A percentile compares a stretch with the other conserved stretches of the same genome.
phyloP scores from a whole-genome alignment of 2,113 vertebrate genomes.

The Brachypteracias leptosomus region DNA sequence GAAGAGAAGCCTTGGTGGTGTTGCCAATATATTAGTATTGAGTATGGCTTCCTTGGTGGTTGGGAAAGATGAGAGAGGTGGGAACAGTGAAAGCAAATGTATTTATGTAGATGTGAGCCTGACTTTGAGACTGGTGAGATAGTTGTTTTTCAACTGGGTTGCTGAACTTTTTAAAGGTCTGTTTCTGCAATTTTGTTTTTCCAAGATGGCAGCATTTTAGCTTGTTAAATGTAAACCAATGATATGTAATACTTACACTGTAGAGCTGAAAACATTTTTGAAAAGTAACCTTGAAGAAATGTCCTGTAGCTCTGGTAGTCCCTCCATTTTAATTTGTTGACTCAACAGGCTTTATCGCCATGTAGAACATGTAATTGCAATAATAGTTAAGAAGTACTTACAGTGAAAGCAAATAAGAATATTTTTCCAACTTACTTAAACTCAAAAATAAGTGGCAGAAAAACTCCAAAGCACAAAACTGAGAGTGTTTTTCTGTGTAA shows the following conservation, averaged over 20 bases:
- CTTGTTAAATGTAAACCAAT: not conserved
- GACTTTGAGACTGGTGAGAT: not conserved
- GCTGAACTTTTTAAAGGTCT: not conserved
- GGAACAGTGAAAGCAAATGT: not conserved
- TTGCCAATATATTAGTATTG: not conserved
- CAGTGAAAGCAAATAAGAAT: not conserved
- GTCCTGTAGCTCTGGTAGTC: not conserved
- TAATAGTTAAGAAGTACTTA: not conserved
- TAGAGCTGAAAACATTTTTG: not conserved
- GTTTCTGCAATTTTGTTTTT: not conserved
- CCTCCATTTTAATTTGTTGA: not conserved
- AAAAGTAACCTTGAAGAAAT: not conserved
- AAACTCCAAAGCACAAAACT: not conserved
- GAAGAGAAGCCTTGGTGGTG: not conserved
- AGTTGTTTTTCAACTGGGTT: not conserved
- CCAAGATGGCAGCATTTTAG: not conserved
- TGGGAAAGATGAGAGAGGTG: not conserved
- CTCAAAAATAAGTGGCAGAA: not conserved
- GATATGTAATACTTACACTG: not conserved
- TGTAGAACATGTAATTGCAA: not conserved
- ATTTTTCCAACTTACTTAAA: not conserved
- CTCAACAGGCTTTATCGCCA: not conserved
- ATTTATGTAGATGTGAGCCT: not conserved
- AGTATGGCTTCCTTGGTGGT: not conserved
- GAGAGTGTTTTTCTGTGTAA: not conserved